Evolutionary conservation across 1,140 invertebrate species (phyloP), one percentile per base, ranked within the genome.

Genomic region (Aradophagus sp.): DNA sequence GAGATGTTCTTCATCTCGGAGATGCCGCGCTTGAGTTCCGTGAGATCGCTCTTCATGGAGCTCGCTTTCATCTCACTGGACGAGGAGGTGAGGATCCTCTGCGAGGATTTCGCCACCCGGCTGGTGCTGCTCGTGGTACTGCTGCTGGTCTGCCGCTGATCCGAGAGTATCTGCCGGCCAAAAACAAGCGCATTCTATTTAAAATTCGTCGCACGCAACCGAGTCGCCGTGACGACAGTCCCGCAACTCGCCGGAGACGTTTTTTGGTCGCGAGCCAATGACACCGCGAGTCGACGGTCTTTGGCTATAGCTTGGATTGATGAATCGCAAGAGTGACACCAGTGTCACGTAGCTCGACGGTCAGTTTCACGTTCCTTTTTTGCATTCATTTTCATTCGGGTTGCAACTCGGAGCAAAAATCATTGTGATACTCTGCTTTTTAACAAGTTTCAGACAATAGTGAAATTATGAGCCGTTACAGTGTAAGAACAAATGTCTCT

Each of bases 1-100:
- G 85, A 86, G 11, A 87, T 83, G 42, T 86, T 87, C 76, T 88
- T 88, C 87, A 89, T 88, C 74, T 88, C 87, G 0, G 87, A 86
- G 71, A 89, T 89, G 42, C 87, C 85, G 10, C 86, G 84, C 47
- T 88, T 84, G 11, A 89, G 77, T 72, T 89, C 87, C 27, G 84
- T 87, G 1, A 88, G 77, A 67, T 87, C 87, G 53, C 83, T 86
- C 73, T 87, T 87, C 70, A 87, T 80, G n/a, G 84, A 84, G 67
- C 81, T 86, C 10, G 86, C 79, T 73, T 86, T 86, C 80, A 86
- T 84, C 76, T 86, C 85, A 77, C 79, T 82, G 39, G 79, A 83
- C 2, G 81, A 82, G 41, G 81, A 84, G 32, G 80, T 84, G 50
- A 82, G 75, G 41, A 84, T 84, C 81, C 80, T 84, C 59, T 75